These are phyloP conservation scores for Leuctra nigra DNA, from an alignment of 2,888 invertebrate species.

Conservation along the genomic window DNA sequence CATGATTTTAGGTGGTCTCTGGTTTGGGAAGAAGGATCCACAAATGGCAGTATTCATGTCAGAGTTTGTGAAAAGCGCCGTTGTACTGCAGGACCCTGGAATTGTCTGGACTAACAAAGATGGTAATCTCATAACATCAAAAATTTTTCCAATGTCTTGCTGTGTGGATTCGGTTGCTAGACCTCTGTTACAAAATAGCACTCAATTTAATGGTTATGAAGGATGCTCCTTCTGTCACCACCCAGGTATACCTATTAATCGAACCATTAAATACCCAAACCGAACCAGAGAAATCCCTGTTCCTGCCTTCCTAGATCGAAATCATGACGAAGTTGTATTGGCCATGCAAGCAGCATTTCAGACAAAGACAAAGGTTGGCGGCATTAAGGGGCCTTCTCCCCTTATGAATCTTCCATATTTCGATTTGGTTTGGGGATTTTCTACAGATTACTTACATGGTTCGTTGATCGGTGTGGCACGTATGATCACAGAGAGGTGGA, in stretches of 20 bases:
- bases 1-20: neutral
- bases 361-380: neutral
- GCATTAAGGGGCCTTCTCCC: neutral
- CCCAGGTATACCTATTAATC: neutral
- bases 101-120: neutral
- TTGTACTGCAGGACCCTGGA: neutral
- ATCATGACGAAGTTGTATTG: too few species aligned
- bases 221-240: neutral
- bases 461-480: neutral
- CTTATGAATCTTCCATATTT: neutral
- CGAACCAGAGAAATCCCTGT: conserved; percentile 1
- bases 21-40: neutral
- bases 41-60: neutral
- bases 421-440: neutral
- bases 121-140: neutral
- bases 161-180: neutral
- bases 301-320: neutral
- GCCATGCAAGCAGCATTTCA: neutral
- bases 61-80: neutral
- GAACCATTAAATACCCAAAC: neutral
- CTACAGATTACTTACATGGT: neutral
- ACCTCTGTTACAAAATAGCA: neutral
- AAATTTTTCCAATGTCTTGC: neutral
- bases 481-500: neutral
- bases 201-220: neutral